Evolutionary conservation across 2,888 invertebrate species (phyloP).

Genomic region (Macrophya annulata): DNA sequence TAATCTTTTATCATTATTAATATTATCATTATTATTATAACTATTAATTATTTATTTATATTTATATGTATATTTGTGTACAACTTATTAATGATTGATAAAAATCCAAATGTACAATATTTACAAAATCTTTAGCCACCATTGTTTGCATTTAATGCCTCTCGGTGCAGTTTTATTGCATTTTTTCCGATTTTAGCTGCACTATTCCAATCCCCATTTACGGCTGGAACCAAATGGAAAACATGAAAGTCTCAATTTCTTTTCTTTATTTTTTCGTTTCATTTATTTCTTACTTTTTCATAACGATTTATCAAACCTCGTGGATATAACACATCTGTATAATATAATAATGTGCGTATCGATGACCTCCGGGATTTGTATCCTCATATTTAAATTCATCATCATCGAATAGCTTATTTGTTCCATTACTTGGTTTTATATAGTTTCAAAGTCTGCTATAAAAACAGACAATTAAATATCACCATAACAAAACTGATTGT

Average conservation of each 20-base stretch:
- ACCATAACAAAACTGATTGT: not conserved
- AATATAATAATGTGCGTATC: not conserved
- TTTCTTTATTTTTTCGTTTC: not conserved
- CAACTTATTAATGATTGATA: conserved; percentile 43
- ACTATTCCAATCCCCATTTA: conserved; percentile 1
- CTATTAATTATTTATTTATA: conserved; percentile 10
- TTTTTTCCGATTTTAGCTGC: conserved; percentile 61
- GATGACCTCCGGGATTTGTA: not conserved
- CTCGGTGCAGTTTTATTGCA: conserved; percentile 70
- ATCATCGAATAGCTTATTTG: not conserved
- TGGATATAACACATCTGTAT: not conserved
- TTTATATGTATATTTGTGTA: conserved; percentile 35
- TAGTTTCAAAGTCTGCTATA: not conserved
- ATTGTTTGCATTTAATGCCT: conserved; percentile 67
- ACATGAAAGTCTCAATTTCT: conserved; percentile 21
- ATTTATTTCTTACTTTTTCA: not conserved
- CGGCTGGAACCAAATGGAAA: conserved; percentile 36
- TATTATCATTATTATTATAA: not conserved
- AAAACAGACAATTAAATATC: not conserved
- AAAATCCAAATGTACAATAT: conserved; percentile 53
- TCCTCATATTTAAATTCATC: not conserved
- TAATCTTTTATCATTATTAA: conserved; percentile 1
- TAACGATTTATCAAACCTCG: not conserved
- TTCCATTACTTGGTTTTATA: not conserved
- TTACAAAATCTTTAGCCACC: conserved; percentile 58